Evolutionary conservation across 2,113 vertebrate species (phyloP), one percentile per base, ranked within the genome.

Genomic region (Pao palembangensis): DNA sequence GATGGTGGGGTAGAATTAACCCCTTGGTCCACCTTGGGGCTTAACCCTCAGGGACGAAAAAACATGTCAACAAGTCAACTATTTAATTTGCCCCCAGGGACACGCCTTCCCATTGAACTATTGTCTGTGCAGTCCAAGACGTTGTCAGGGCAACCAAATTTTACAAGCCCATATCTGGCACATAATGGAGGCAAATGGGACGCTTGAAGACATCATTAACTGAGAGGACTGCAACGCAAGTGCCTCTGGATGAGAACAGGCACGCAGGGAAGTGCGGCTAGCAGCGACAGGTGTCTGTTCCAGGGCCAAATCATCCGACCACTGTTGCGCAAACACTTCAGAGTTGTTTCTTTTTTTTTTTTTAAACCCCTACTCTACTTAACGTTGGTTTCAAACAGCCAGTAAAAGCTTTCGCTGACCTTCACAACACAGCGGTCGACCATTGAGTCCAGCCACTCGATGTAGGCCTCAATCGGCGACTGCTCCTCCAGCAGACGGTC

Each of bases 401-500:
- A 1, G 31, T 5, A 46, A 38, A 47, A 53, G 19, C 18, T 15
- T 50, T 16, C 23, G 25, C 38, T 53, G 60, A 98, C 97, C 94
- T 96, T 96, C 61, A 99, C 93, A 14, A 99, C 97, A 21, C 97
- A 99, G 78, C 95, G 93, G 85, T 98, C 96, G 87, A 96, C 97
- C 97, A 99, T 98, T 58, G 96, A 94, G 84, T 98, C 97, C 89
- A 99, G 87, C 97, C 97, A 99, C 78, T 98, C 96, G 0, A 97
- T 94, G 84, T 98, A 99, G 0, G 95, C 94, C 84, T 99, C 97
- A 0, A 98, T 99, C 17, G 96, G 95, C 10, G 96, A 98, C 80
- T 99, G 96, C 71, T 98, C 97, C 81, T 98, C 97, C 73, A 99
- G 67, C 8, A 99, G 91, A 66, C 94, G 94, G 81, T 99, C 97